Conservation (phyloP, 2,888 invertebrate species). For the Diplolepis rosae region DNA sequence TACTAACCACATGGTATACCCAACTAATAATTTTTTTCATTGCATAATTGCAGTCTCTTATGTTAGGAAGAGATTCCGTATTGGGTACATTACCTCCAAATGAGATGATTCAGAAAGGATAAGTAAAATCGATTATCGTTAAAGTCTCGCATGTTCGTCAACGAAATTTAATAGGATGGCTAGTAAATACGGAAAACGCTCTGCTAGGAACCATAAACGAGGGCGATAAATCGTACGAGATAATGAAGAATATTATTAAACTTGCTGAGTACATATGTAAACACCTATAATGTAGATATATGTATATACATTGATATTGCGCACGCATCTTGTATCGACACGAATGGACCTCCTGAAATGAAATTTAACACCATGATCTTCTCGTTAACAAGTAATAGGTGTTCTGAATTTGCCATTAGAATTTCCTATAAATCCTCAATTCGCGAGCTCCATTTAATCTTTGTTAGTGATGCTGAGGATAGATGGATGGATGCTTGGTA, state of each 20-base stretch:
- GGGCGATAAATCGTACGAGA: slow-evolving; percentile 19
- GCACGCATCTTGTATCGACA: not conserved
- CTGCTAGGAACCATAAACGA: not conserved
- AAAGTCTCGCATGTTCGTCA: slow-evolving; percentile 11
- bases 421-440: slow-evolving; percentile 13
- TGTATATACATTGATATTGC: not conserved
- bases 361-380: not conserved
- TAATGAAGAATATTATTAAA: slow-evolving; percentile 26
- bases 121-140: slow-evolving; percentile 1
- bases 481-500: slow-evolving; percentile 2
- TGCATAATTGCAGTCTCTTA: too few relatives aligned
- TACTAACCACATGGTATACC: too few relatives aligned
- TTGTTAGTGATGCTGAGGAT: slow-evolving; percentile 11
- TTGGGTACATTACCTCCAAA: too few relatives aligned
- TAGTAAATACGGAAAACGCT: not conserved
- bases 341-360: not conserved
- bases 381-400: slow-evolving; percentile 7
- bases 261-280: not conserved
- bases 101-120: not conserved
- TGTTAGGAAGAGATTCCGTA: too few relatives aligned
- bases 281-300: not conserved
- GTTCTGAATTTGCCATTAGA: slow-evolving; percentile 6
- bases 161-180: slow-evolving; percentile 27
- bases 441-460: slow-evolving; percentile 28
- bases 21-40: too few relatives aligned